These are phyloP conservation scores for Ichneumoninae sp. DNA, from an alignment of 2,888 invertebrate species.

Conservation along the genomic window DNA sequence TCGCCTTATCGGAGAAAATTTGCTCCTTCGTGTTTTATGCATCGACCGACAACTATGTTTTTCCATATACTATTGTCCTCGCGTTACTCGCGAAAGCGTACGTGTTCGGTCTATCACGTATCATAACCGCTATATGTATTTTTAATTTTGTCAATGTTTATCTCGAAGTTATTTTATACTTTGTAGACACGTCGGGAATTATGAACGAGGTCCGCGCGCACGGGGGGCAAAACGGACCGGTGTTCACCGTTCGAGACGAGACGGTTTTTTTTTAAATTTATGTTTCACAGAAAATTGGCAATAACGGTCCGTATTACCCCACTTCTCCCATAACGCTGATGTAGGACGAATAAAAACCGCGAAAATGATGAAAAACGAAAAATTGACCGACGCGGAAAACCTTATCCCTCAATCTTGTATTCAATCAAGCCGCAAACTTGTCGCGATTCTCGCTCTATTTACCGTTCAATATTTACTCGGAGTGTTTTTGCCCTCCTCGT, in stretches of 20 bases:
- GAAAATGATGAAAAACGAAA: constrained; percentile 14
- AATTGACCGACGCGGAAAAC: constrained; percentile 33
- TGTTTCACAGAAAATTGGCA: neutral
- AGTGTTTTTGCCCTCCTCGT: constrained; percentile 24
- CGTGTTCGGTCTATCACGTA: constrained; percentile 15
- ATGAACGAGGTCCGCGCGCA: neutral
- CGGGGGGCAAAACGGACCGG: neutral
- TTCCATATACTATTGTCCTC: constrained; percentile 12
- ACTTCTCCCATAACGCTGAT: neutral
- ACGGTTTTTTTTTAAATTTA: neutral
- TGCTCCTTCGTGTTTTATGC: constrained; percentile 57
- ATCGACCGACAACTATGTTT: constrained; percentile 32
- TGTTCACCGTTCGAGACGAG: neutral
- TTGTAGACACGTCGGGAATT: constrained; percentile 18
- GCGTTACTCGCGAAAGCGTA: constrained; percentile 34
- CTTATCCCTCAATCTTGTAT: constrained; percentile 39
- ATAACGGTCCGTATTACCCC: neutral
- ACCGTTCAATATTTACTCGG: constrained; percentile 36
- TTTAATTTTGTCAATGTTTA: constrained; percentile 19
- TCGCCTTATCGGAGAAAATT: constrained; percentile 54
- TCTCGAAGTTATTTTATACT: constrained; percentile 27
- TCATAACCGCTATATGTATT: constrained; percentile 15
- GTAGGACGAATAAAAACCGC: neutral
- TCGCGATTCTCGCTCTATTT: constrained; percentile 29
- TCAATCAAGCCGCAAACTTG: constrained; percentile 22